Base-by-base conservation (phyloP, 2,797 vertebrate genomes). In the Rhynchonycteris naso region DNA sequence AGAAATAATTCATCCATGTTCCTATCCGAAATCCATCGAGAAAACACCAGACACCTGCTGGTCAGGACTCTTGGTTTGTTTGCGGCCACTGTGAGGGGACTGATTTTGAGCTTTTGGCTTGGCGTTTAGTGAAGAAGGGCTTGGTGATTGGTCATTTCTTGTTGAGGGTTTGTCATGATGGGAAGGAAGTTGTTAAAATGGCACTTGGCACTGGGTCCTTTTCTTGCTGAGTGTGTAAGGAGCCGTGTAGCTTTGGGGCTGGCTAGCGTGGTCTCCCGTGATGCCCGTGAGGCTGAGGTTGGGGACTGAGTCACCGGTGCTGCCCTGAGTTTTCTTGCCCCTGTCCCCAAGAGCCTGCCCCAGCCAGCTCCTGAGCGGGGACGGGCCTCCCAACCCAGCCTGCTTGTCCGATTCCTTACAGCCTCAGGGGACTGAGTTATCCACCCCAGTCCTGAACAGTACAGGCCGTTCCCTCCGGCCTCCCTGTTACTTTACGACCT, bases 91-190 rank as follows among this genome's bases (percentile, higher is more conserved):
- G 13, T 0, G 28, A 3, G 19, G 9, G 21, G 75, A 15, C 26
- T n/a, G 59, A 3, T 52, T 59, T 72, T 54, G 0, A 7, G 56
- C 2, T 33, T 52, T 43, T 15, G 52, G n/a, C 61, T 91, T 33
- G 10, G 33, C n/a, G 26, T 12, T 75, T 0, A 7, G 66, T 4
- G 0, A 43, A 43, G 15, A 3, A 19, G 50, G 9, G 47, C 19
- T 15, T 8, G 22, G 4, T 1, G 66, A 1, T 10, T 24, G 0
- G 28, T 1, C 2, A 78, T n/a, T 15, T 68, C 74, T 24, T 2
- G 2, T 0, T 0, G 50, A 30, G 24, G 35, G 0, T 0, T 7
- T 8, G 22, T 6, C 4, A 1, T 2, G 11, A 3, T 0, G 38
- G 66, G n/a, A 38, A 7, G 66, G n/a, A 38, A 7, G 74, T 1